These are phyloP conservation scores for Patella ulyssiponensis DNA, from an alignment of 2,888 invertebrate genomes.

Conservation along the genomic window DNA sequence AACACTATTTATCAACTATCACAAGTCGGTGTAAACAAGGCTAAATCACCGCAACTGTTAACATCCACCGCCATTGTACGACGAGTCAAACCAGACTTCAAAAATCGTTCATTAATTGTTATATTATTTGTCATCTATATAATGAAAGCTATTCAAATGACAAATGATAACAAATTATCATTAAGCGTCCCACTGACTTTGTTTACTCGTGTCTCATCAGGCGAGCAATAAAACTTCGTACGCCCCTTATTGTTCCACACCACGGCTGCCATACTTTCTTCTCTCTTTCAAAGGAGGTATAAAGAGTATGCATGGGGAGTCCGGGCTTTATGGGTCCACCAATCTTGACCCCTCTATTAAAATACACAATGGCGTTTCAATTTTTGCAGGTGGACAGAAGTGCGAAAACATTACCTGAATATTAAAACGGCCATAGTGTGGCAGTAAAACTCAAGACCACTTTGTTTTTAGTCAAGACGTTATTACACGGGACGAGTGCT, in stretches of 20 bases:
- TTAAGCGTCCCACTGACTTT: conserved; percentile 11
- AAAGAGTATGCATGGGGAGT: background rate
- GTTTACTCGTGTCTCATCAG: background rate
- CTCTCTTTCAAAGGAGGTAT: background rate
- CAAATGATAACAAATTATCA: conserved; percentile 9
- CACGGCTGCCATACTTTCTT: background rate
- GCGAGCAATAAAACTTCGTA: background rate
- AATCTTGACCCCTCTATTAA: conserved; percentile 1
- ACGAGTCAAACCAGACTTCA: too few species aligned
- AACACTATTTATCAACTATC: too few species aligned
- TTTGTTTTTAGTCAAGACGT: background rate
- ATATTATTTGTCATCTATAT: conserved; percentile 4
- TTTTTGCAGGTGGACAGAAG: conserved; percentile 7
- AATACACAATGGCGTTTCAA: background rate
- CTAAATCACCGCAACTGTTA: too few species aligned
- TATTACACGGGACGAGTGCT: background rate
- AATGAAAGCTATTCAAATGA: background rate
- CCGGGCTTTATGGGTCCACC: background rate
- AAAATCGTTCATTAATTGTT: background rate
- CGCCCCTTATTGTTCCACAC: background rate
- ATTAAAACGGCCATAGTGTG: background rate
- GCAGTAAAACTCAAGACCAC: background rate
- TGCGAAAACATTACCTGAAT: background rate
- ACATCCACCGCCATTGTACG: too few species aligned
- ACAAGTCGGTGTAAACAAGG: too few species aligned